These are phyloP conservation scores for Apamea sordens DNA, from an alignment of 2,888 invertebrate genomes.

Conservation along the genomic window DNA sequence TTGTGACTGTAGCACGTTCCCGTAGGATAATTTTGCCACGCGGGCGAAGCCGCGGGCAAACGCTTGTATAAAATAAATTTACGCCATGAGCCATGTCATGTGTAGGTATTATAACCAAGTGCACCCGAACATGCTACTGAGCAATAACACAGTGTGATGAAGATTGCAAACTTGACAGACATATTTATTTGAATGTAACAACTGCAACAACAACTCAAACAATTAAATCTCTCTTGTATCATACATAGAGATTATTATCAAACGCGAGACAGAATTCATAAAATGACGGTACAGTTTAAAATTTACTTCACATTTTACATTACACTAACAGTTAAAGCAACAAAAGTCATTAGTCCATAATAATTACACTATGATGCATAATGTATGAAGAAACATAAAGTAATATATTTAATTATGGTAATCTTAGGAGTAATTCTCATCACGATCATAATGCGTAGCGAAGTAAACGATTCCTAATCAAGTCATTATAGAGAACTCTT, in stretches of 20 bases:
- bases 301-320: background rate
- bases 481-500: conserved; percentile 49
- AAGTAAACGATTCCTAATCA: conserved; percentile 43
- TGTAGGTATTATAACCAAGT: background rate
- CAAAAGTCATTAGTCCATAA: background rate
- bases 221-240: background rate
- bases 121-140: too few relatives aligned
- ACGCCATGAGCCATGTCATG: too few relatives aligned
- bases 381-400: conserved; percentile 14
- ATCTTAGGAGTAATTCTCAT: conserved; percentile 31
- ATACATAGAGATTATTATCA: background rate
- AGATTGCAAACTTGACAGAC: background rate
- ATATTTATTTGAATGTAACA: background rate
- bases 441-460: conserved; percentile 40
- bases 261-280: background rate
- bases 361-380: conserved; percentile 16
- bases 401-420: conserved; percentile 44
- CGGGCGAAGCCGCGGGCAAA: background rate
- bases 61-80: background rate
- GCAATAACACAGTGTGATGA: too few relatives aligned
- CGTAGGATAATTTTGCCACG: background rate
- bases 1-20: background rate
- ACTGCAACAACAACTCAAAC: background rate
- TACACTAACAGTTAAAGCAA: background rate
- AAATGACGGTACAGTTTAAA: background rate